These are phyloP conservation scores for Cisticola juncidis DNA, from an alignment of 2,113 vertebrate genomes.

Conservation along the genomic window DNA sequence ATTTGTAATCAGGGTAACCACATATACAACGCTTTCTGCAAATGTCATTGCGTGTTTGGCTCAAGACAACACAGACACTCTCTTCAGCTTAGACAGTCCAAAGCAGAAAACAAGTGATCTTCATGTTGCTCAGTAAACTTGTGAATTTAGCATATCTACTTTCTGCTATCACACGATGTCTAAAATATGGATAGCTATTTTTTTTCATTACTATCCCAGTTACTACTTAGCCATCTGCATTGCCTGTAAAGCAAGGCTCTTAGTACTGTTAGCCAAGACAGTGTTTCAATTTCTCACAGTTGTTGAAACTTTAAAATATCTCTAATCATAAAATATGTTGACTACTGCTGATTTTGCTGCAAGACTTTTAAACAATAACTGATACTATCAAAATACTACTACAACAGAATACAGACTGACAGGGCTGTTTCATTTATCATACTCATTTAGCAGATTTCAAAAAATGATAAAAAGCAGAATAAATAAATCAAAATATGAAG, in stretches of 20 bases:
- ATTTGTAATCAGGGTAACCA: neutral
- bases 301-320: neutral
- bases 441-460: neutral
- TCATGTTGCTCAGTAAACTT: neutral
- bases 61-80: neutral
- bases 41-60: neutral
- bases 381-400: neutral
- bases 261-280: fast-evolving
- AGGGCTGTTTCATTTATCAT: neutral
- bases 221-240: neutral
- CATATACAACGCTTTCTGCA: neutral
- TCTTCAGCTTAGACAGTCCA: neutral
- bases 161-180: neutral
- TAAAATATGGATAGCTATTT: neutral
- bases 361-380: neutral
- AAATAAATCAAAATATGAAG: neutral
- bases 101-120: neutral
- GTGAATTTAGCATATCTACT: neutral
- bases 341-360: neutral
- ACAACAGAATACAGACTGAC: neutral
- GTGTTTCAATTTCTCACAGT: neutral
- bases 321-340: neutral
- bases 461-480: neutral
- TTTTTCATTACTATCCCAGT: neutral
- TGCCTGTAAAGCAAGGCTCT: neutral